Evolutionary conservation across 2,797 vertebrate genomes (phyloP).

Genomic region (Sebastes steindachneri): DNA sequence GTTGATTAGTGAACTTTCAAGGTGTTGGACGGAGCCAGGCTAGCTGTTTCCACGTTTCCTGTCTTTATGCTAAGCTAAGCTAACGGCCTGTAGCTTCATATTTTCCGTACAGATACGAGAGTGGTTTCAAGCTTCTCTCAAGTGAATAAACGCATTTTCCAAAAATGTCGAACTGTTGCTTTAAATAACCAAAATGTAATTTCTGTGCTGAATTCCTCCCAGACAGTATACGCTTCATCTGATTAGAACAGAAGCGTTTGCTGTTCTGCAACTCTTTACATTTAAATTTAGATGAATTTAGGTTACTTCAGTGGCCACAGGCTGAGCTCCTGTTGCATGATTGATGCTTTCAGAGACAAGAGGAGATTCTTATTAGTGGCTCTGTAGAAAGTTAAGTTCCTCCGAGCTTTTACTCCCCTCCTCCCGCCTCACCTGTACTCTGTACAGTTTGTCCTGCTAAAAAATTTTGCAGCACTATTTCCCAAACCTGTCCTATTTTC

Average conservation of each 20-base stretch:
- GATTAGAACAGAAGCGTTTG: neutral
- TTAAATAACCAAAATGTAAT: neutral
- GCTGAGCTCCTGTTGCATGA: slow-evolving; percentile 15
- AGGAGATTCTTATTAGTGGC: slow-evolving; percentile 2
- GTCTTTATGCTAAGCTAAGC: neutral
- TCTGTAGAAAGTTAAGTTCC: slow-evolving; percentile 47
- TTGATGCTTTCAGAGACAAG: slow-evolving; percentile 21
- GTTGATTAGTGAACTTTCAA: neutral
- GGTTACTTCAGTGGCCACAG: slow-evolving; percentile 7
- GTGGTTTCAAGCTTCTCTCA: neutral
- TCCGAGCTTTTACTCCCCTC: slow-evolving; percentile 12
- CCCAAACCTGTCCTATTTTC: slow-evolving; percentile 78
- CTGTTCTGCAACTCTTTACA: neutral
- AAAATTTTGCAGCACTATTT: slow-evolving; percentile 54
- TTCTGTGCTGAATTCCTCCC: neutral
- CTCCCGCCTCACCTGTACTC: slow-evolving; percentile 9
- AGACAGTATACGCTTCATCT: neutral
- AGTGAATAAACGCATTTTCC: neutral
- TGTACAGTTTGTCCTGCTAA: slow-evolving; percentile 51
- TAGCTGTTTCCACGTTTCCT: neutral
- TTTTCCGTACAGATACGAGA: neutral
- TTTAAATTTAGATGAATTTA: neutral
- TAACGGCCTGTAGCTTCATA: neutral
- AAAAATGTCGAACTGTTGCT: neutral
- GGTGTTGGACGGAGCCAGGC: neutral